phyloP scores from a whole-genome alignment of 2,888 invertebrate genomes.

The Bombyx huttoni region DNA sequence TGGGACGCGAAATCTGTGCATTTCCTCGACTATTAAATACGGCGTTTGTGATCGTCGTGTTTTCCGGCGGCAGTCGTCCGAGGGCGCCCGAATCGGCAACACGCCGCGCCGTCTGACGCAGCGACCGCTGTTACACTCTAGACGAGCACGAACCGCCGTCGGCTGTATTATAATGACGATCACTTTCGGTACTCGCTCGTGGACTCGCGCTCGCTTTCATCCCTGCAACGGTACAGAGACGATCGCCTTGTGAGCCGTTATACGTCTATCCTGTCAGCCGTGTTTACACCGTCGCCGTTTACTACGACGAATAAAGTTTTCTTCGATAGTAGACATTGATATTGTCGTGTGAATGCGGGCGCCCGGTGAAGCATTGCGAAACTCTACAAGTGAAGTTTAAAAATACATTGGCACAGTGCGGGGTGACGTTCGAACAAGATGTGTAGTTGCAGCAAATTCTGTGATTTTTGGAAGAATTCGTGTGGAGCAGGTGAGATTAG shows the following conservation, averaged over 20 bases:
- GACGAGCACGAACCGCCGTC: conserved; percentile 15
- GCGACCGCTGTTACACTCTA: conserved; percentile 10
- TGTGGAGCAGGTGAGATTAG: conserved; percentile 61
- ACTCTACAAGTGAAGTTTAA: conserved; percentile 70
- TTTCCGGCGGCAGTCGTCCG: conserved; percentile 31
- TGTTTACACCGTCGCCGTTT: conserved; percentile 39
- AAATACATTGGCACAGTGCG: conserved; percentile 66
- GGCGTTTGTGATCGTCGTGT: neutral
- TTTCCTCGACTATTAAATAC: conserved; percentile 35
- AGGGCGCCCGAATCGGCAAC: conserved; percentile 47
- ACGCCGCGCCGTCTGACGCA: conserved; percentile 26
- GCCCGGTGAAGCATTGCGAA: conserved; percentile 61
- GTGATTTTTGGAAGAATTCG: conserved; percentile 65
- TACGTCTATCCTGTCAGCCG: conserved; percentile 20
- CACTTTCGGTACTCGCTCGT: conserved; percentile 27
- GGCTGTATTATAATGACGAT: conserved; percentile 15
- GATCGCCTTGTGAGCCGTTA: conserved; percentile 40
- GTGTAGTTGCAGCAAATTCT: conserved; percentile 67
- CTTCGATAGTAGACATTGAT: conserved; percentile 36
- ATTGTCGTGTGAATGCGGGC: conserved; percentile 45
- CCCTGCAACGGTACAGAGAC: conserved; percentile 43
- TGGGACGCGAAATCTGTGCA: conserved; percentile 33
- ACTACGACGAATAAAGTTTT: conserved; percentile 40
- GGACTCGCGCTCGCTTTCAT: conserved; percentile 48
- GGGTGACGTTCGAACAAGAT: conserved; percentile 54